Base-by-base conservation (phyloP, 2,888 invertebrate genomes). In the Cistogaster globosa region DNA sequence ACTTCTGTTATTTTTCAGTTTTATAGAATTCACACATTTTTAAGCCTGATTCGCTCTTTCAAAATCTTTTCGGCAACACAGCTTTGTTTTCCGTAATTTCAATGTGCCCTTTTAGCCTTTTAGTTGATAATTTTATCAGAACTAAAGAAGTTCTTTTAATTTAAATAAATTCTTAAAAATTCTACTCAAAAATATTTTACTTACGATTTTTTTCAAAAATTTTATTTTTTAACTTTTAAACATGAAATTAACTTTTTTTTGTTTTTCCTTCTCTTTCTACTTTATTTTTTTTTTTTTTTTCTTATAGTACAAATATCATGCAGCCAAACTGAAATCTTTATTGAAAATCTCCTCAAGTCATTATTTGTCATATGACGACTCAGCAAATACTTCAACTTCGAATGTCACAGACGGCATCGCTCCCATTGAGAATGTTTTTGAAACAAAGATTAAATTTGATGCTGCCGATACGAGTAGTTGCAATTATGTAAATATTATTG, bases 261-360 rank as follows among this genome's bases (percentile, higher is more conserved):
- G 14, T 14, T 22, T 26, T 63, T 22, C 18, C 4, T 38, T 11
- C 75, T 32, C 68, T 32, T 45, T 45, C 57, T 42, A 20, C 55
- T 69, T 51, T 38, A 42, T 63, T 45, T 38, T 42, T 55, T 53
- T 32, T 53, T 36, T 9, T 12, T 60, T 58, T 22, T 36, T 60
- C 11, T 74, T 86, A 32, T 83, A 92, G 92, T 91, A 90, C 77
- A 92, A 92, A 89, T 92, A 91, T 71, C 91, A 91, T 84, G 92
- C 91, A 18, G 91, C 92, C 18, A 92, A 92, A 87, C 83, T 92
- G 45, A 92, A 92, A 88, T 91, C 92, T 14, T 86, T 92, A 53
- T 86, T 92, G 69, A 90, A 91, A 87, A 90, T 92, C 22, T 90
- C 91, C 55, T 87, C 89, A 77, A 89, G 82, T 69, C 90, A 90